Base-by-base conservation (phyloP, 2,797 vertebrate species). In the Chelonia mydas region DNA sequence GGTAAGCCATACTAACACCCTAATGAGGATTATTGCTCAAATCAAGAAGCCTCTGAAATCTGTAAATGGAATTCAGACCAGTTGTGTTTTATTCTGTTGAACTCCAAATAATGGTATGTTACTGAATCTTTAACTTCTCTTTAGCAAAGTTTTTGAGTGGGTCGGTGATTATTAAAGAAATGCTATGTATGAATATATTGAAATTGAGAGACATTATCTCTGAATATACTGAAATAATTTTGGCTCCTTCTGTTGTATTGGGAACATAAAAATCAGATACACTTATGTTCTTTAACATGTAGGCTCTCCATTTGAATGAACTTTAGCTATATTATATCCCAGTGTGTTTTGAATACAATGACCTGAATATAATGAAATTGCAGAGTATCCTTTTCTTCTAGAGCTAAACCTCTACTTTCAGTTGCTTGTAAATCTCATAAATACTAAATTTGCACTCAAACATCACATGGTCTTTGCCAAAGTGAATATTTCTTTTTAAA, bases 1-100 rank as follows among this genome's bases (percentile, higher is more conserved):
- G 12, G 5, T 28, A 61, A 85, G n/a, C 8, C 37, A 51, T 54
- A 41, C 6, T 86, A 11, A 72, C 49, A 55, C 86, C 47, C 37
- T 94, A 93, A 95, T 84, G 76, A 93, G 50, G 25, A 83, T 86
- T 59, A 68, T 88, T 90, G 81, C 74, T 27, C 59, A 92, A 95
- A 95, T 89, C 79, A 93, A 76, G 85, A 11, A 86, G 27, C 2
- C 37, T 87, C 37, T 74, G 77, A 77, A 91, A 95, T 83, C 11
- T 31, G 10, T 15, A 57, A 72, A 37, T 86, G 27, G 81, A 93
- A 92, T 88, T n/a, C 76, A 57, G 31, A 86, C n/a, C 80, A 28
- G 23, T 51, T 88, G 45, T 51, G 11, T 57, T 93, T 94, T 88
- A 21, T 87, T 93, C 37, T 92, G 50, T 37, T 68, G 47, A 85